phyloP scores from a whole-genome alignment of 2,888 invertebrate species.

The Heliconius ethilla region DNA sequence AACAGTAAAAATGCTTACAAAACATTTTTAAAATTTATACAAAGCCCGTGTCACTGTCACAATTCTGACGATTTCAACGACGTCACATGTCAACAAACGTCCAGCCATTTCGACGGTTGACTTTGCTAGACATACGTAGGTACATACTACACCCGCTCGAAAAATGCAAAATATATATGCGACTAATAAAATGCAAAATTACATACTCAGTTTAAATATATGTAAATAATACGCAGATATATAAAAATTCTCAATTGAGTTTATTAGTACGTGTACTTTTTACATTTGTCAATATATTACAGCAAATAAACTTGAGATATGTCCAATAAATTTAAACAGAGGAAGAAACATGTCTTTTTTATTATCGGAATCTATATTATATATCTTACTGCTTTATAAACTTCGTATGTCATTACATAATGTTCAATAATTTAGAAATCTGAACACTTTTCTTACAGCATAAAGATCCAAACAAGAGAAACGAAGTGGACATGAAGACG shows the following conservation, averaged over 20 bases:
- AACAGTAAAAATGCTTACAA: not conserved
- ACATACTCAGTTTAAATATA: no score
- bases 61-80: no score
- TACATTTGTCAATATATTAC: not conserved
- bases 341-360: not conserved
- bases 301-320: not conserved
- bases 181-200: not conserved
- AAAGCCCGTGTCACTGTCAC: no score
- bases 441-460: constrained; percentile 79
- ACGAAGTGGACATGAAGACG: constrained; percentile 92
- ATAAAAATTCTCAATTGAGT: not conserved
- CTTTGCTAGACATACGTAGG: not conserved
- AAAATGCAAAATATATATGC: not conserved
- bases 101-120: not conserved
- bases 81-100: not conserved
- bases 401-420: not conserved
- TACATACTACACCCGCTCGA: not conserved
- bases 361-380: not conserved
- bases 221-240: not conserved
- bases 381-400: not conserved
- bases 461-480: constrained; percentile 85
- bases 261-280: not conserved
- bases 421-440: not conserved
- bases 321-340: not conserved
- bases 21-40: no score